Evolutionary conservation across 2,888 invertebrate species (phyloP).

Genomic region (Caenorhabditis angaria): DNA sequence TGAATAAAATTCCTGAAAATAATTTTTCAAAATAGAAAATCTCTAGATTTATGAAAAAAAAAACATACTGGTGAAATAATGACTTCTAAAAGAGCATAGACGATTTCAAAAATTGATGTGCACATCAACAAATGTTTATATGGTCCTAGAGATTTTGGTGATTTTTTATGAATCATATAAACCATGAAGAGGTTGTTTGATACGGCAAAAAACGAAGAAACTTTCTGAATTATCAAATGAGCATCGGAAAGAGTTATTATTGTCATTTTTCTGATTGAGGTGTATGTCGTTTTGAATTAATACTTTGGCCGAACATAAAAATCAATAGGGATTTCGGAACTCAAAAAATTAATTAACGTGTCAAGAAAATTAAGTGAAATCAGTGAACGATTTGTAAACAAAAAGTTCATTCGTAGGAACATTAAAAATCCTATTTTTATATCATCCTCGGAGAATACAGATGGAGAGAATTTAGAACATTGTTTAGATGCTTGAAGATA

Average conservation of each 20-base stretch:
- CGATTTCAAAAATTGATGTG: neutral
- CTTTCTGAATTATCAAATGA: neutral
- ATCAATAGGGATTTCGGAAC: no score
- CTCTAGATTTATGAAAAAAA: neutral
- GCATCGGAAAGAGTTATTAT: neutral
- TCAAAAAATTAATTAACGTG: no score
- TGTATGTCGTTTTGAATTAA: no score
- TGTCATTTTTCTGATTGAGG: no score
- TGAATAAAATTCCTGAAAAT: neutral
- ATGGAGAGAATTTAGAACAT: no score
- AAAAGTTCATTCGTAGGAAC: no score
- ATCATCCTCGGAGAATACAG: no score
- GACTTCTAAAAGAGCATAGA: neutral
- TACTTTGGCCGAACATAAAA: no score
- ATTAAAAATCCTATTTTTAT: no score
- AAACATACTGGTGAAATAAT: neutral
- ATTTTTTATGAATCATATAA: neutral
- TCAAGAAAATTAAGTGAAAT: no score
- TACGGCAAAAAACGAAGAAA: neutral
- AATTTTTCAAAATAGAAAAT: neutral
- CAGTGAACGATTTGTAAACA: no score
- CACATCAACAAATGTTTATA: neutral
- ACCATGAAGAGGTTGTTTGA: neutral
- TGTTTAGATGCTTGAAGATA: no score
- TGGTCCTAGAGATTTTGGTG: neutral